A percentile compares a stretch with the other conserved stretches of the same genome.
phyloP scores from a whole-genome alignment of 1,140 invertebrate species.

The Holcopasites calliopsidis region DNA sequence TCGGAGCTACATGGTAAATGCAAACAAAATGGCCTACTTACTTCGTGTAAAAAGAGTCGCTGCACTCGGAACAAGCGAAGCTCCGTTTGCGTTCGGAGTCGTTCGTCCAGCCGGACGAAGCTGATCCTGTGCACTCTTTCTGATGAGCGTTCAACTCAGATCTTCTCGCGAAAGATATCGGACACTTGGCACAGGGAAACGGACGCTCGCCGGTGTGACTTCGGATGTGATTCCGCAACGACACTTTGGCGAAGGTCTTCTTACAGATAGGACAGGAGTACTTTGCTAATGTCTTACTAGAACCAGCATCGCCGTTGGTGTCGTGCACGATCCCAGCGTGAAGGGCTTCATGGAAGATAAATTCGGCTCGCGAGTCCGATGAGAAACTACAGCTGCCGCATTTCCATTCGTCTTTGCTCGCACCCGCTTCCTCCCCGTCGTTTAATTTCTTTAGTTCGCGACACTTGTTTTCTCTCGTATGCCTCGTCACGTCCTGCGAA shows the following conservation, averaged over 20 bases:
- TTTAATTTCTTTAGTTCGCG: background rate
- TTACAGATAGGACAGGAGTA: conserved; percentile 85
- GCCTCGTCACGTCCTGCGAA: conserved; percentile 86
- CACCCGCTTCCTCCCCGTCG: background rate
- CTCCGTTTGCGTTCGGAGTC: conserved; percentile 58
- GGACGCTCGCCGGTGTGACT: conserved; percentile 90
- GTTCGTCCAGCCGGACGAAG: conserved; percentile 15
- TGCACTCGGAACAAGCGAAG: conserved; percentile 82
- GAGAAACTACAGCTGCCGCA: conserved; percentile 78
- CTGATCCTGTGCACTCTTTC: conserved; percentile 58
- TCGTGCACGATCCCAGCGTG: conserved; percentile 79
- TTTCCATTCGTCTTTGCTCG: conserved; percentile 56
- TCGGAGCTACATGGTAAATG: background rate
- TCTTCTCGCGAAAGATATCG: conserved; percentile 83
- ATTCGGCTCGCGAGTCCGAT: conserved; percentile 80
- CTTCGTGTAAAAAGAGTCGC: conserved; percentile 82
- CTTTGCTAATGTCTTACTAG: conserved; percentile 74
- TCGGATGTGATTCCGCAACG: conserved; percentile 85
- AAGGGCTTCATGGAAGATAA: conserved; percentile 84
- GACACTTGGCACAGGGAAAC: conserved; percentile 83
- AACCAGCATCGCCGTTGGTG: conserved; percentile 59
- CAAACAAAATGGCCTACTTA: conserved; percentile 74
- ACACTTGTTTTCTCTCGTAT: conserved; percentile 78
- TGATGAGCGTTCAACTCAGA: conserved; percentile 79
- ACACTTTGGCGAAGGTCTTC: conserved; percentile 85